A percentile compares a stretch with the other conserved stretches of the same genome.
phyloP scores from a whole-genome alignment of 2,113 vertebrate species.

The Nesogale talazaci region DNA sequence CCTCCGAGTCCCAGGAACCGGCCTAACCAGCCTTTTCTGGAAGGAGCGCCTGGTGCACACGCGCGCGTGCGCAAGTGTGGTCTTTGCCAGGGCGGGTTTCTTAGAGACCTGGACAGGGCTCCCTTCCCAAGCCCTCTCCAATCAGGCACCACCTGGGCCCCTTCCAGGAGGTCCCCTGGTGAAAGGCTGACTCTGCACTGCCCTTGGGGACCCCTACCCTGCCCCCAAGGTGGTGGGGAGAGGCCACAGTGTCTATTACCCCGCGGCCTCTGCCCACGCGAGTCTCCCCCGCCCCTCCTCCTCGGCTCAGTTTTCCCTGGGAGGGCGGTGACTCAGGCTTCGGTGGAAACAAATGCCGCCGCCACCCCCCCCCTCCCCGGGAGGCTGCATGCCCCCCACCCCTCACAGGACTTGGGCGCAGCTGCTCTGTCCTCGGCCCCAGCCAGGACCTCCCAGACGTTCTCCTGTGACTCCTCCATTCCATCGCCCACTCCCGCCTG shows the following conservation, averaged over 20 bases:
- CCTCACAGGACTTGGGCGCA: slow-evolving; percentile 44
- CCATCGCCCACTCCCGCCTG: slow-evolving; percentile 26
- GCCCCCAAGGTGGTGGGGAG: not conserved
- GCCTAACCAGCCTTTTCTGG: slow-evolving; percentile 72
- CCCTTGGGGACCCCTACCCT: not conserved
- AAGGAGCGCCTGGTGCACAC: not conserved
- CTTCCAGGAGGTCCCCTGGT: not conserved
- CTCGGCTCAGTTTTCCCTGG: slow-evolving; percentile 52
- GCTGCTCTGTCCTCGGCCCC: slow-evolving; percentile 11
- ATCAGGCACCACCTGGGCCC: not conserved
- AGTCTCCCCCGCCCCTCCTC: not conserved
- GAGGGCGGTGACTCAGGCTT: slow-evolving; percentile 60
- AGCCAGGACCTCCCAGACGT: slow-evolving; percentile 63
- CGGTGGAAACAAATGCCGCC: slow-evolving; percentile 32
- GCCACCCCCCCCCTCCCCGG: rapidly evolving
- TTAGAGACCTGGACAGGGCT: slow-evolving; percentile 4
- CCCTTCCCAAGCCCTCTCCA: not conserved
- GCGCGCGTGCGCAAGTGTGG: not conserved
- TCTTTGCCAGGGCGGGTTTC: slow-evolving; percentile 46
- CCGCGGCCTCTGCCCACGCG: slow-evolving; percentile 3
- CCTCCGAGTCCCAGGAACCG: slow-evolving; percentile 46
- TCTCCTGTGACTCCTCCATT: slow-evolving; percentile 21
- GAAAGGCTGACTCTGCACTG: not conserved
- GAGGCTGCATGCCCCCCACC: not conserved
- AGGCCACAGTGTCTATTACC: not conserved